Conservation (phyloP, 2,113 vertebrate genomes). For the Monopterus albus region DNA sequence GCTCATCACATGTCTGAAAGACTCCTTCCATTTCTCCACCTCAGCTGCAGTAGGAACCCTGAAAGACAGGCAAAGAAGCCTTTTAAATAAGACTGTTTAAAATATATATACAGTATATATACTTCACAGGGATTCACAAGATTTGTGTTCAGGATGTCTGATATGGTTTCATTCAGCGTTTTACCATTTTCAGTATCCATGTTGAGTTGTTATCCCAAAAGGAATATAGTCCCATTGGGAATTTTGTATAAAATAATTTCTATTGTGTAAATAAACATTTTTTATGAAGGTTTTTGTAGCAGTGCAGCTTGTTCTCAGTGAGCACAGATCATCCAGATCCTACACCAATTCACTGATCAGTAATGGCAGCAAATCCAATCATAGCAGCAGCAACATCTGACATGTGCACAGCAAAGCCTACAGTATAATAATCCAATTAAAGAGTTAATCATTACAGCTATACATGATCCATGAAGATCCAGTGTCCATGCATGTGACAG, state of each 20-base stretch:
- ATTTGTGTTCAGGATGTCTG: neutral
- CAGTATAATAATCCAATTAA: neutral
- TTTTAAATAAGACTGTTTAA: neutral
- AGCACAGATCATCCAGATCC: neutral
- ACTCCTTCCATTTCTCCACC: constrained; percentile 90
- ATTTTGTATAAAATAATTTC: neutral
- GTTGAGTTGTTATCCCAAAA: neutral
- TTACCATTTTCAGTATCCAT: too few species aligned
- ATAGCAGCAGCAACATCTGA: neutral
- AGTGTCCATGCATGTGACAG: too few species aligned
- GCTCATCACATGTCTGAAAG: constrained; percentile 87
- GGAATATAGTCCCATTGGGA: neutral
- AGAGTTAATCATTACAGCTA: too few species aligned
- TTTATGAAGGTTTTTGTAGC: too few species aligned
- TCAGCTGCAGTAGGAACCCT: constrained; percentile 85
- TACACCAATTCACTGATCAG: neutral
- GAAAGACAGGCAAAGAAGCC: neutral
- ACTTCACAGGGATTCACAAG: neutral
- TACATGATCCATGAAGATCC: too few species aligned
- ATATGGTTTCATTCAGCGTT: neutral
- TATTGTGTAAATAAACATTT: too few species aligned
- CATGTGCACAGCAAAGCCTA: neutral
- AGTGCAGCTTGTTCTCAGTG: too few species aligned
- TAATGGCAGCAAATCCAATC: constrained; percentile 16
- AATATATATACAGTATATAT: too few species aligned